A percentile compares a stretch with the other conserved stretches of the same genome.
Evolutionary conservation across 2,797 vertebrate genomes (phyloP).

Genomic region (Hipposideros larvatus): DNA sequence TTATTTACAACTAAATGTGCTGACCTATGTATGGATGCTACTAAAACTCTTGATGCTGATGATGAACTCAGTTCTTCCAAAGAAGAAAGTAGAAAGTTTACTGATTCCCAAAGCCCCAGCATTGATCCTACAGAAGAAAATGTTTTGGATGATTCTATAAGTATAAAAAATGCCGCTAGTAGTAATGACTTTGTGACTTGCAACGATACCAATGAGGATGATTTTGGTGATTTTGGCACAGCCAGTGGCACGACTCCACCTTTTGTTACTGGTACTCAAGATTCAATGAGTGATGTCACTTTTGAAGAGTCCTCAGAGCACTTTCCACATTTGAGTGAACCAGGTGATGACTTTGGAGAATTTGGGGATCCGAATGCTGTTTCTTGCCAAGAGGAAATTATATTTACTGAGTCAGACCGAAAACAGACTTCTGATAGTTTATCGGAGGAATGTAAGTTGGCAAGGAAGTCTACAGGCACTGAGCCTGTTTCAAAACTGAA

Average conservation of each 20-base stretch:
- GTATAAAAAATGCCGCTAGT: slow-evolving; percentile 80
- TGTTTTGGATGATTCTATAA: slow-evolving; percentile 74
- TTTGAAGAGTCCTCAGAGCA: slow-evolving; percentile 88
- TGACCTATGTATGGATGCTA: slow-evolving; percentile 62
- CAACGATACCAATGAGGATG: slow-evolving; percentile 87
- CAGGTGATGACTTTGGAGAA: slow-evolving; percentile 87
- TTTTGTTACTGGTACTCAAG: slow-evolving; percentile 86
- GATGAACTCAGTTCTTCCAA: slow-evolving; percentile 75
- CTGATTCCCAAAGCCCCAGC: slow-evolving; percentile 77
- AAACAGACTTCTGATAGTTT: slow-evolving; percentile 80
- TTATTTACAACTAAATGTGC: slow-evolving; percentile 74
- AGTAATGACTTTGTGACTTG: slow-evolving; percentile 86
- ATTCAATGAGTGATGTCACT: slow-evolving; percentile 84
- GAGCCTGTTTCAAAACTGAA: slow-evolving; percentile 83
- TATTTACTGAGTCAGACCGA: slow-evolving; percentile 73
- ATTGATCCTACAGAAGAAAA: slow-evolving; percentile 78
- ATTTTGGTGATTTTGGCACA: slow-evolving; percentile 93
- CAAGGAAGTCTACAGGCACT: slow-evolving; percentile 71
- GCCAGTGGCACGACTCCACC: slow-evolving; percentile 85
- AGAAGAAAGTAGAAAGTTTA: slow-evolving; percentile 75
- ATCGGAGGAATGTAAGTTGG: slow-evolving; percentile 77
- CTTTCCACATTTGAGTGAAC: slow-evolving; percentile 77
- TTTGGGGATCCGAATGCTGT: slow-evolving; percentile 87
- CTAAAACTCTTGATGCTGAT: slow-evolving; percentile 71
- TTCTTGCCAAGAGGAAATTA: slow-evolving; percentile 82